These are phyloP conservation scores for Petrophora chlorosata DNA, from an alignment of 2,888 invertebrate species.

Conservation along the genomic window DNA sequence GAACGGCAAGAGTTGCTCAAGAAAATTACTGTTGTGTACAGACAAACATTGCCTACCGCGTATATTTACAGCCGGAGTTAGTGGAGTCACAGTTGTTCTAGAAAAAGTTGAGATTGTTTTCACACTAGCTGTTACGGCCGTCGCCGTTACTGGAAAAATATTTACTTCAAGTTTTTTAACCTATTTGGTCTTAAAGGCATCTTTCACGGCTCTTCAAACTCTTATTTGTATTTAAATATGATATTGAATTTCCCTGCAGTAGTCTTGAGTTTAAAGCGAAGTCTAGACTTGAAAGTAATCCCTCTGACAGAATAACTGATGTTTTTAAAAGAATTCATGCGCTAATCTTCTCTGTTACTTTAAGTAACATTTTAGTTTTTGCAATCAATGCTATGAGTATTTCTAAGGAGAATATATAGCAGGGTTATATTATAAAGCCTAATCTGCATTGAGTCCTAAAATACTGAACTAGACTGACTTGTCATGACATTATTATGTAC, in stretches of 20 bases:
- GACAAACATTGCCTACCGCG: slow-evolving; percentile 54
- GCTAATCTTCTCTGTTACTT: slow-evolving; percentile 29
- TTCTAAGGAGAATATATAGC: too few species aligned
- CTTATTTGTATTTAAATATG: neutral
- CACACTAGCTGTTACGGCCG: slow-evolving; percentile 18
- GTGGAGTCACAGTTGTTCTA: slow-evolving; percentile 39
- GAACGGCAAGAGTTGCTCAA: slow-evolving; percentile 72
- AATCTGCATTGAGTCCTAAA: too few species aligned
- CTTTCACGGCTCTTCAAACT: neutral
- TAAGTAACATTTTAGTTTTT: slow-evolving; percentile 12
- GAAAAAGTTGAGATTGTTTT: slow-evolving; percentile 31
- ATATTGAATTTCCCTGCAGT: slow-evolving; percentile 13
- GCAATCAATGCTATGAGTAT: too few species aligned
- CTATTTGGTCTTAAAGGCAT: neutral
- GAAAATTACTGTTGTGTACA: slow-evolving; percentile 68
- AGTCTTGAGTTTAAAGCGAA: slow-evolving; percentile 15
- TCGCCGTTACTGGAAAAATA: slow-evolving; percentile 19
- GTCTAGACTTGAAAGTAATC: slow-evolving; percentile 28
- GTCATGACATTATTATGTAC: too few species aligned
- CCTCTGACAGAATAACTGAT: slow-evolving; percentile 29
- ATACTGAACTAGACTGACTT: too few species aligned
- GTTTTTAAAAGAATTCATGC: slow-evolving; percentile 29
- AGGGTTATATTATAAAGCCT: too few species aligned
- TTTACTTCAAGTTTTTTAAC: slow-evolving; percentile 19
- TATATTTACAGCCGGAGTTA: slow-evolving; percentile 56